These are phyloP conservation scores for Palloptera scutellata DNA, from an alignment of 2,888 invertebrate genomes.

Conservation along the genomic window DNA sequence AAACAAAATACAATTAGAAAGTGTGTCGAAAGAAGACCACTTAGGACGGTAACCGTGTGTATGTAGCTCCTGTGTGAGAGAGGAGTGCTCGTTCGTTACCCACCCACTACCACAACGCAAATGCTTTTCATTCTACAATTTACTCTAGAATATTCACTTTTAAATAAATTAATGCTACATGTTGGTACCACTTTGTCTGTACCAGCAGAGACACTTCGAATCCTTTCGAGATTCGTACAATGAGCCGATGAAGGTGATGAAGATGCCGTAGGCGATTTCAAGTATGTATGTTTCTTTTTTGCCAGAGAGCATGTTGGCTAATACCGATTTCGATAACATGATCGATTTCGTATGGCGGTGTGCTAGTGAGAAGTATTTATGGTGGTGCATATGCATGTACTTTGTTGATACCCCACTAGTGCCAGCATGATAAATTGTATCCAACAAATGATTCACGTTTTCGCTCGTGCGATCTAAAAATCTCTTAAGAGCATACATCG, in stretches of 20 bases:
- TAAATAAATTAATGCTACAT: neutral
- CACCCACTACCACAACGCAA: too few relatives aligned
- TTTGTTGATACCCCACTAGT: neutral
- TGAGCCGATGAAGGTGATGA: too few relatives aligned
- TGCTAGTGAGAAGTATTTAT: too few relatives aligned
- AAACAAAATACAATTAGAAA: constrained; percentile 46
- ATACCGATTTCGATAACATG: too few relatives aligned
- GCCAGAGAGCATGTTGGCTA: too few relatives aligned
- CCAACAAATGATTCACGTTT: constrained; percentile 50
- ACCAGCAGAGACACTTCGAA: constrained; percentile 39
- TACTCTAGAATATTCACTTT: neutral
- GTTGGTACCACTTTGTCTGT: constrained; percentile 48
- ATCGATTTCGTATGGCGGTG: too few relatives aligned
- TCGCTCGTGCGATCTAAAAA: constrained; percentile 4
- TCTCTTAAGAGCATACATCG: too few relatives aligned
- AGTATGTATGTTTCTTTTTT: too few relatives aligned
- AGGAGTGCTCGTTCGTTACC: neutral
- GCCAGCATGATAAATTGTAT: constrained; percentile 48
- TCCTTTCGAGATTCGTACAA: constrained; percentile 34
- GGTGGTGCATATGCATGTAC: too few relatives aligned
- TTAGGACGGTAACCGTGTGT: neutral
- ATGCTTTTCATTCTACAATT: too few relatives aligned
- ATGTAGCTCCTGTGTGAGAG: neutral
- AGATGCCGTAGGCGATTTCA: too few relatives aligned
- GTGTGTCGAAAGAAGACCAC: constrained; percentile 36